Evolutionary conservation across 2,888 invertebrate species (phyloP), one percentile per base, ranked within the genome.

Genomic region (Pammene fasciana): DNA sequence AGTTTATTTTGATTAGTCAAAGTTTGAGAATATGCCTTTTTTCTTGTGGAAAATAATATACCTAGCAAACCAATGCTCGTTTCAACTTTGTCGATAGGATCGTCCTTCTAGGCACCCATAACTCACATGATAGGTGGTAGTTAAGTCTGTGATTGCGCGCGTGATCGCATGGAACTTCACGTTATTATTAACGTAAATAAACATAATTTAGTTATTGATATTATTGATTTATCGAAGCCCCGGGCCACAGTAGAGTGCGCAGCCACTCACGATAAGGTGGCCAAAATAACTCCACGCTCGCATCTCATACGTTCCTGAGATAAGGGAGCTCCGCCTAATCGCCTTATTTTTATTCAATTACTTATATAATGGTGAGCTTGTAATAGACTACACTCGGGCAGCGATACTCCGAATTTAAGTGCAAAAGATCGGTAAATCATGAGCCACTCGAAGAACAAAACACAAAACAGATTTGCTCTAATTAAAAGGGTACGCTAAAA

Each of bases 271-370:
- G 92, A 92, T 92, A 91, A 89, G 80, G 83, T 86, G 84, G 88
- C 90, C 90, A 86, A 92, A 91, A 91, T 92, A 92, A 87, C 91
- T 86, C 81, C 75, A 67, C 54, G 78, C 78, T 80, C 81, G 78
- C 86, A 84, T 86, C 86, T 86, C 80, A 79, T 83, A 82, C 82
- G 85, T 78, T 83, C 79, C 77, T 67, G 77, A 86, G 89, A 90
- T 89, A 88, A 84, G 78, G 74, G 55, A 59, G 56, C 66, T 38
- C 77, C 72, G 76, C 73, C 76, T 81, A 80, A 78, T 76, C 77
- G 75, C 74, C 75, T 78, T 79, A 79, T 81, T 84, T 82, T 83
- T 80, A 81, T 83, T 84, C 81, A 82, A 81, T 79, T 80, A 62
- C 41, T 52, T 62, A 50, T 62, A 77, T 74, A 76, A 80, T 81